A percentile compares a stretch with the other conserved stretches of the same genome.
These are phyloP conservation scores for Latrodectus geometricus DNA, from an alignment of 1,140 invertebrate species.

Conservation along the genomic window DNA sequence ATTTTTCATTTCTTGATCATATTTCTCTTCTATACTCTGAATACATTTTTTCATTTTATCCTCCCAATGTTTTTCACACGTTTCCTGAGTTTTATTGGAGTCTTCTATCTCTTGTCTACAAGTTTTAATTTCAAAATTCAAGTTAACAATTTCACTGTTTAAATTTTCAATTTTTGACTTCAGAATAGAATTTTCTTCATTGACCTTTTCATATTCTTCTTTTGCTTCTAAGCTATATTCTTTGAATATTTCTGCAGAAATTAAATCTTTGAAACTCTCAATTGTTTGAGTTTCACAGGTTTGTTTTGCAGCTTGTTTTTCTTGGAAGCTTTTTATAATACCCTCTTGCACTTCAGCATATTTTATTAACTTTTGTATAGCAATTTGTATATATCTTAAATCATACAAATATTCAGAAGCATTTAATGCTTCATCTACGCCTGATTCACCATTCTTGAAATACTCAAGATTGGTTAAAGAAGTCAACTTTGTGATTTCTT, in stretches of 20 bases:
- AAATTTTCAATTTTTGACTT: background rate
- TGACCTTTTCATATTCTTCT: background rate
- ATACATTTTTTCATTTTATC: slow-evolving; percentile 43
- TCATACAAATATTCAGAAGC: background rate
- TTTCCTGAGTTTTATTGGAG: slow-evolving; percentile 34
- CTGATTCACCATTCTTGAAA: background rate
- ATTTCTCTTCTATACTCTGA: slow-evolving; percentile 37
- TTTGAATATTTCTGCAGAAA: background rate
- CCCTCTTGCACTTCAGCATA: background rate
- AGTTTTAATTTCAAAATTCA: background rate
- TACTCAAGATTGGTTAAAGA: background rate
- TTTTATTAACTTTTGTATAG: background rate
- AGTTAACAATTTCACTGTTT: background rate
- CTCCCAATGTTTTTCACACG: slow-evolving; percentile 53
- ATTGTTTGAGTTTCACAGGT: no score
- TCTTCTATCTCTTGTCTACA: background rate
- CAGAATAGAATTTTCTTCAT: background rate
- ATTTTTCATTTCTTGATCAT: slow-evolving; percentile 40
- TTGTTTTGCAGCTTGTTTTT: no score
- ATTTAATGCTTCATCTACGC: background rate
- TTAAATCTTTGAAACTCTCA: no score
- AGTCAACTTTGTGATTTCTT: no score
- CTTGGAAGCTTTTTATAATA: no score
- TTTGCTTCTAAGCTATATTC: background rate
- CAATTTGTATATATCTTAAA: no score